Conservation (phyloP, 2,888 invertebrate genomes). For the Drosophila cognata region DNA sequence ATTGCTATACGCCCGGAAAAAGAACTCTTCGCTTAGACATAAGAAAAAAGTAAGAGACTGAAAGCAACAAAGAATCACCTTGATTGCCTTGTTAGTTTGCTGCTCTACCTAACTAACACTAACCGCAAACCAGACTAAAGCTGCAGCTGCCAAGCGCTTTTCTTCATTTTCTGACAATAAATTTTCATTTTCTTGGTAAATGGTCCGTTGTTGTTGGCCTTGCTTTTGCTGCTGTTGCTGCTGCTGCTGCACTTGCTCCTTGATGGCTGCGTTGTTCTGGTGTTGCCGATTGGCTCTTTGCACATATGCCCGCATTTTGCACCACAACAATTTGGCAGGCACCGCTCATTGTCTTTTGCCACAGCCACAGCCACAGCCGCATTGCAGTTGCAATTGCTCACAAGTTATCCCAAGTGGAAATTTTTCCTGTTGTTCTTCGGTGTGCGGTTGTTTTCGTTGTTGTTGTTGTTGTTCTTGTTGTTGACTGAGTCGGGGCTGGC, state of each 20-base stretch:
- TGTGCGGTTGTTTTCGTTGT: conserved; percentile 30
- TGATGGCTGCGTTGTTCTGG: conserved; percentile 55
- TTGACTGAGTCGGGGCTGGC: conserved; percentile 55
- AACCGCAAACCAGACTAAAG: conserved; percentile 37
- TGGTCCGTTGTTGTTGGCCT: conserved; percentile 55
- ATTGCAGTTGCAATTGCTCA: conserved; percentile 80
- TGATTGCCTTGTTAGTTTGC: conserved; percentile 68
- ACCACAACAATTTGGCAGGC: conserved; percentile 77
- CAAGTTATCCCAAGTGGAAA: conserved; percentile 84
- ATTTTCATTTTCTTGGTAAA: conserved; percentile 82
- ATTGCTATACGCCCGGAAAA: conserved; percentile 19
- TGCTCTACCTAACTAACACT: conserved; percentile 53
- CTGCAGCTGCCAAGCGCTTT: conserved; percentile 56
- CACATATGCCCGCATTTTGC: conserved; percentile 80
- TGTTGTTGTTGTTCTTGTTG: conserved; percentile 30
- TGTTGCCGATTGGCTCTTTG: conserved; percentile 83
- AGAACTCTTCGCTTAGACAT: conserved; percentile 46
- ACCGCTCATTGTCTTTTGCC: conserved; percentile 73
- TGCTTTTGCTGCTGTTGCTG: conserved; percentile 23
- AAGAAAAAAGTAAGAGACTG: conserved; percentile 34
- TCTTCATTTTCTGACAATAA: conserved; percentile 82
- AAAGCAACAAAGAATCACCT: conserved; percentile 67
- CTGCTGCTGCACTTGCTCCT: conserved; percentile 59
- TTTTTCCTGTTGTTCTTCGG: conserved; percentile 62
- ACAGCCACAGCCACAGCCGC: conserved; percentile 29